These are phyloP conservation scores for Bombus affinis DNA, from an alignment of 1,140 invertebrate species.

Conservation along the genomic window DNA sequence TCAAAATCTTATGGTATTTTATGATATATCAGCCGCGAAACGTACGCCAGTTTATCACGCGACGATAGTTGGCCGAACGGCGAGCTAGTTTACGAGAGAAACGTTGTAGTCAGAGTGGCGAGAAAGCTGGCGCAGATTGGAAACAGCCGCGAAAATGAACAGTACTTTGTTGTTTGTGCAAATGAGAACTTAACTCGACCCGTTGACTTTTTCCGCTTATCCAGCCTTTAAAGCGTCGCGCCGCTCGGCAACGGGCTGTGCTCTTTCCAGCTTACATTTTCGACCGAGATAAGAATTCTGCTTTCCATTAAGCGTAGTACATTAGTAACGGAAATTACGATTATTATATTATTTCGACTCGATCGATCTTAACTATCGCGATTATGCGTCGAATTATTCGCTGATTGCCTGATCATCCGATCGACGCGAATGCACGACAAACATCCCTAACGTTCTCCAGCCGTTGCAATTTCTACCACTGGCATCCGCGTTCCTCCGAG, in stretches of 20 bases:
- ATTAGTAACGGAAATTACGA: too few species aligned
- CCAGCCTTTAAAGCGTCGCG: not conserved
- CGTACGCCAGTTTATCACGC: not conserved
- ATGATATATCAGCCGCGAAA: not conserved
- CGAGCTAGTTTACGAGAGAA: not conserved
- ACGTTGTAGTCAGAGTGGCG: not conserved
- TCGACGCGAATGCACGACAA: not conserved
- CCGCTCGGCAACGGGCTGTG: not conserved
- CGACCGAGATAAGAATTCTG: not conserved
- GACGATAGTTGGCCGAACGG: not conserved
- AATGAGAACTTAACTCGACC: not conserved
- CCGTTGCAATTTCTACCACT: conserved; percentile 5
- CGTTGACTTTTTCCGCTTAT: not conserved
- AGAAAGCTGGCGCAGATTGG: not conserved
- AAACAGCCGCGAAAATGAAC: not conserved
- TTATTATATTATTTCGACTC: too few species aligned
- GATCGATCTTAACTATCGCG: not conserved
- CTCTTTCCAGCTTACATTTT: not conserved
- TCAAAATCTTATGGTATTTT: not conserved
- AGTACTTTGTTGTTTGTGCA: not conserved
- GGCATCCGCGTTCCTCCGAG: not conserved
- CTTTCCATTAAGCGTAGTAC: too few species aligned
- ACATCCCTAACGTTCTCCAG: conserved; percentile 9
- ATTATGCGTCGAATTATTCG: not conserved
- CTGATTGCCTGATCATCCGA: not conserved